Evolutionary conservation across 2,113 vertebrate genomes (phyloP).

Genomic region (Microcebus ravelobensis): DNA sequence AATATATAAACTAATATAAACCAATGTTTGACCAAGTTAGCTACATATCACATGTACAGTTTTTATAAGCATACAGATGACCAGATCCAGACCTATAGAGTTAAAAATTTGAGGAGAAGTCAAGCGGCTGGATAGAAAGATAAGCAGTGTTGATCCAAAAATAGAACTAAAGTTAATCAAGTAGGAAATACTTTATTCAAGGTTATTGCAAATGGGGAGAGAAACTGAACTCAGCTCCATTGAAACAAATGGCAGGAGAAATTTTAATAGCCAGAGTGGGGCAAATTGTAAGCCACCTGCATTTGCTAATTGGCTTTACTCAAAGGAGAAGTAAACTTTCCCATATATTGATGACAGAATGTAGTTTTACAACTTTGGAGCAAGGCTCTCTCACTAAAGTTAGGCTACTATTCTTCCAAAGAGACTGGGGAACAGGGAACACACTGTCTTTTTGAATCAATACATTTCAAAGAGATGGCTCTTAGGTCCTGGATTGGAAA

Average conservation of each 20-base stretch:
- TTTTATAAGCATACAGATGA: background rate
- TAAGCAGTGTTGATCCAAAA: background rate
- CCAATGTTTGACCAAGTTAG: background rate
- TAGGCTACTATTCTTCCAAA: background rate
- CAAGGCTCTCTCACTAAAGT: background rate
- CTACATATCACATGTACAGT: background rate
- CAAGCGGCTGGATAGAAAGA: background rate
- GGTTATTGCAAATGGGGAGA: background rate
- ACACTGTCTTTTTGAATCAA: background rate
- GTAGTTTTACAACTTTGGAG: background rate
- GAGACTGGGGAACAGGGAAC: background rate
- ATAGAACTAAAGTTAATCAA: background rate
- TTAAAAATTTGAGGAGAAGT: background rate
- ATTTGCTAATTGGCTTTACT: background rate
- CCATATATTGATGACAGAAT: background rate
- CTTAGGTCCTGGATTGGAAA: background rate
- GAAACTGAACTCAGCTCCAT: background rate
- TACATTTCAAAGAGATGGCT: background rate
- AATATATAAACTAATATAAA: background rate
- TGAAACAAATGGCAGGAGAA: background rate
- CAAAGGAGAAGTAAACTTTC: background rate
- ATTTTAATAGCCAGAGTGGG: background rate
- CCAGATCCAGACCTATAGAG: accelerated
- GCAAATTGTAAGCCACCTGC: background rate
- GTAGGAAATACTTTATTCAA: background rate